A percentile compares a stretch with the other conserved stretches of the same genome.
phyloP scores from a whole-genome alignment of 2,113 vertebrate species.

The Ginglymostoma cirratum region DNA sequence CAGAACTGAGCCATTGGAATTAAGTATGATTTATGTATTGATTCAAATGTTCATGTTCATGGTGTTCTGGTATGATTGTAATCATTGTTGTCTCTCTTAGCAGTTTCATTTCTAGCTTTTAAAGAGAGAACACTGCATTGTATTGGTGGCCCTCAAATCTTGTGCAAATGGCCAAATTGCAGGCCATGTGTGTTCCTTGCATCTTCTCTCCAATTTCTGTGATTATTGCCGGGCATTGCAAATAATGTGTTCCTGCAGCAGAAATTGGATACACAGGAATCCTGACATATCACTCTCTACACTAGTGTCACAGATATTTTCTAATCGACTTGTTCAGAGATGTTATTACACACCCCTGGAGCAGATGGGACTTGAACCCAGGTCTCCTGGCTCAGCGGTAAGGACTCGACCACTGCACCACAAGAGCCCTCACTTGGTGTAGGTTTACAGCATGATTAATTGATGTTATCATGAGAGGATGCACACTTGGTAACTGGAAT shows the following conservation, averaged over 20 bases:
- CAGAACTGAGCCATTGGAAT: not conserved
- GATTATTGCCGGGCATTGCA: not conserved
- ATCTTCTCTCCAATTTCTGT: not conserved
- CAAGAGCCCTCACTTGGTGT: not conserved
- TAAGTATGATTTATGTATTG: not conserved
- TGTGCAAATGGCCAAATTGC: not conserved
- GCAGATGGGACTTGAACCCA: no score
- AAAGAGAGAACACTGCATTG: not conserved
- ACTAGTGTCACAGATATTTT: no score
- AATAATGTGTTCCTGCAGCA: not conserved
- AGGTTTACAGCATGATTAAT: not conserved
- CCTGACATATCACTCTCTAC: not conserved
- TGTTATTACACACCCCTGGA: no score
- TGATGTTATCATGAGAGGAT: not conserved
- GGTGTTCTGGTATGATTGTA: not conserved
- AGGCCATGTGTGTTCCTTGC: not conserved
- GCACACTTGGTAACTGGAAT: not conserved
- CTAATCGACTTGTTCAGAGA: no score
- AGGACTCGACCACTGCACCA: no score
- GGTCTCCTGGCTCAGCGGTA: no score
- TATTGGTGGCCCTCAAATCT: not conserved
- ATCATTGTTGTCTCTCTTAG: not conserved
- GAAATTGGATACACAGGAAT: not conserved
- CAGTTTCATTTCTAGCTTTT: not conserved
- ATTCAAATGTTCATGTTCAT: not conserved